A percentile compares a stretch with the other conserved stretches of the same genome.
phyloP scores from a whole-genome alignment of 2,797 vertebrate species.

The Lepus townsendii region DNA sequence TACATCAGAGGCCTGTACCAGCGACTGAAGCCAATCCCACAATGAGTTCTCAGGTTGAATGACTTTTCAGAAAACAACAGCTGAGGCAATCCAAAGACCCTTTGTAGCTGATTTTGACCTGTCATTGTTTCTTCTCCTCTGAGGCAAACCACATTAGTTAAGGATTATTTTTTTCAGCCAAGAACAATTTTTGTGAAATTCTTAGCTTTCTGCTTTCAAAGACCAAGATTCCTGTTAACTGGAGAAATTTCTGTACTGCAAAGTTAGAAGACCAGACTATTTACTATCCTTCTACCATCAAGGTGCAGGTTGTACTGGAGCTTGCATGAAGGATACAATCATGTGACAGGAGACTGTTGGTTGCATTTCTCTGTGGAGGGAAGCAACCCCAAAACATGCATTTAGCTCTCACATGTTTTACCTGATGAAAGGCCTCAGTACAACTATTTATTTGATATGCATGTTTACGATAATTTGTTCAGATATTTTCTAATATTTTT shows the following conservation, averaged over 20 bases:
- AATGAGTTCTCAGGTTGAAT: neutral
- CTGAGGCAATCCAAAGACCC: neutral
- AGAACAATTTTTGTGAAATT: rapidly evolving
- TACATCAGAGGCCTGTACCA: neutral
- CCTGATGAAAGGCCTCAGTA: neutral
- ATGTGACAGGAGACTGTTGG: neutral
- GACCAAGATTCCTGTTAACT: neutral
- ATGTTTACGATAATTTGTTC: constrained; percentile 36
- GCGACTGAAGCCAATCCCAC: neutral
- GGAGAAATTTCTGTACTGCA: neutral
- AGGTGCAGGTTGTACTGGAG: neutral
- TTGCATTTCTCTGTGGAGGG: neutral
- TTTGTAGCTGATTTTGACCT: neutral
- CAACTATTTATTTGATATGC: neutral
- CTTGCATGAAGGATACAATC: neutral
- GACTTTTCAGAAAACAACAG: neutral
- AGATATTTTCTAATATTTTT: constrained; percentile 7
- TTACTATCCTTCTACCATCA: neutral
- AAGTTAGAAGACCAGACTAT: neutral
- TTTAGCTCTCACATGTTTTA: neutral
- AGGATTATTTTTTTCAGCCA: neutral
- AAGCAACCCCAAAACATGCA: neutral
- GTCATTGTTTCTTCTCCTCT: neutral
- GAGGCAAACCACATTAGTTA: neutral
- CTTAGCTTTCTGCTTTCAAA: neutral